A percentile compares a stretch with the other conserved stretches of the same genome.
Conservation (phyloP, 2,797 vertebrate genomes). For the Microhierax caerulescens region DNA sequence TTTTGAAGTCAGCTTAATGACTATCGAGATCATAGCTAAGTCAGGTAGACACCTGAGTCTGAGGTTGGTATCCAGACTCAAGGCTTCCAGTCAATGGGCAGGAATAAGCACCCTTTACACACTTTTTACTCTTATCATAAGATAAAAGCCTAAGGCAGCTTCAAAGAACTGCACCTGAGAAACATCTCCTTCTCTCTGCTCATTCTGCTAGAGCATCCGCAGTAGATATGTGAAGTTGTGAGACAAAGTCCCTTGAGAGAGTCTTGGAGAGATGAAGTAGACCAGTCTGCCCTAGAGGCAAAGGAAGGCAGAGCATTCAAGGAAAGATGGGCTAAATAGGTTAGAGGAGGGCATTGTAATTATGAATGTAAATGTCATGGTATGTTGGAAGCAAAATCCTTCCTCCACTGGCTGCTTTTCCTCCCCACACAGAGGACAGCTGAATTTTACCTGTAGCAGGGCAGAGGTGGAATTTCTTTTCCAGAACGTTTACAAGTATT, state of each 20-base stretch:
- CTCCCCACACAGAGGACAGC: not conserved
- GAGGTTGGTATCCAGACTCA: not conserved
- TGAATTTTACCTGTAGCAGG: not conserved
- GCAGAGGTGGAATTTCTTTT: not conserved
- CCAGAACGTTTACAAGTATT: not conserved
- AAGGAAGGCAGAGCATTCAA: not conserved
- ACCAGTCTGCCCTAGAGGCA: not conserved
- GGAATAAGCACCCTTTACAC: not conserved
- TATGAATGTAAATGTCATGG: not conserved
- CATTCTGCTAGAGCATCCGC: not conserved
- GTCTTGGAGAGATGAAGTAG: not conserved
- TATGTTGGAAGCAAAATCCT: not conserved
- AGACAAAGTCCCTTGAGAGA: not conserved
- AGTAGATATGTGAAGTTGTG: not conserved
- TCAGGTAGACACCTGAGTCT: not conserved
- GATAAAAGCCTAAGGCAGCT: not conserved
- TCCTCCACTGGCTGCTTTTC: not conserved
- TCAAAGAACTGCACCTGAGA: not conserved
- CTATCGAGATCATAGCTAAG: not conserved
- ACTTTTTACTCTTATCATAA: not conserved
- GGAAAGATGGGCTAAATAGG: slow-evolving; percentile 13
- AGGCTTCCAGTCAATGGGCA: not conserved
- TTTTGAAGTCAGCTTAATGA: not conserved
- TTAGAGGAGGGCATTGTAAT: not conserved
- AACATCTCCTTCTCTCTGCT: accelerated